Percentiles rank a stretch among this genome's conserved stretches.
Evolutionary conservation across 2,113 vertebrate genomes (phyloP).

Genomic region (Diadophis punctatus): DNA sequence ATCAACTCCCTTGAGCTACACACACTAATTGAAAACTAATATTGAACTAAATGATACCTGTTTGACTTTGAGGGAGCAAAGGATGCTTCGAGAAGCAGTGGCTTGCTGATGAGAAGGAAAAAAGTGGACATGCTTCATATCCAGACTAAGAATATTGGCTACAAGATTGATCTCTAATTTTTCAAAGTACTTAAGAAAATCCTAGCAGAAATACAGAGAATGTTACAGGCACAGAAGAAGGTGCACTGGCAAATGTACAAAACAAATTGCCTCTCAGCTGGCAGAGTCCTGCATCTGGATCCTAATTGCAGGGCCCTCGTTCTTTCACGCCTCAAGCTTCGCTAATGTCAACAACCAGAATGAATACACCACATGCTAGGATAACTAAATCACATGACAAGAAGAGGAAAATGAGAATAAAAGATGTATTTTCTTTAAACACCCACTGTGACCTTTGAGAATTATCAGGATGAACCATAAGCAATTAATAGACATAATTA

Average conservation of each 20-base stretch:
- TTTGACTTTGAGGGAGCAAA: neutral
- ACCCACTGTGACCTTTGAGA: neutral
- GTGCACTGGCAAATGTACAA: fast-evolving
- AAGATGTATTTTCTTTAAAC: conserved; percentile 56
- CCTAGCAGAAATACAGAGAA: neutral
- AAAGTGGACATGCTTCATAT: neutral
- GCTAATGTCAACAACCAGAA: neutral
- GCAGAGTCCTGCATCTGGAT: neutral
- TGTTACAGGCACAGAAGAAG: neutral
- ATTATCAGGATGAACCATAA: neutral
- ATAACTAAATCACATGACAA: conserved; percentile 46
- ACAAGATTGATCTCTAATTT: neutral
- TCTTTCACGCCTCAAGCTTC: neutral
- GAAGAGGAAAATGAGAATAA: conserved; percentile 16
- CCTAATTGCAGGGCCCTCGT: neutral
- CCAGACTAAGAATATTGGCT: neutral
- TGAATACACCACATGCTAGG: conserved; percentile 40
- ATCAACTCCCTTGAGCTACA: neutral
- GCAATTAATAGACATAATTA: neutral
- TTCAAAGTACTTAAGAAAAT: neutral
- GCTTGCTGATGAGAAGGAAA: neutral
- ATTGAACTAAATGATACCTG: neutral
- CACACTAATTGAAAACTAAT: neutral
- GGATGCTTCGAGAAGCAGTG: neutral
- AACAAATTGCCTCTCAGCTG: neutral